These are phyloP conservation scores for Acyrthosiphon pisum DNA, from an alignment of 1,140 invertebrate genomes.

Conservation along the genomic window DNA sequence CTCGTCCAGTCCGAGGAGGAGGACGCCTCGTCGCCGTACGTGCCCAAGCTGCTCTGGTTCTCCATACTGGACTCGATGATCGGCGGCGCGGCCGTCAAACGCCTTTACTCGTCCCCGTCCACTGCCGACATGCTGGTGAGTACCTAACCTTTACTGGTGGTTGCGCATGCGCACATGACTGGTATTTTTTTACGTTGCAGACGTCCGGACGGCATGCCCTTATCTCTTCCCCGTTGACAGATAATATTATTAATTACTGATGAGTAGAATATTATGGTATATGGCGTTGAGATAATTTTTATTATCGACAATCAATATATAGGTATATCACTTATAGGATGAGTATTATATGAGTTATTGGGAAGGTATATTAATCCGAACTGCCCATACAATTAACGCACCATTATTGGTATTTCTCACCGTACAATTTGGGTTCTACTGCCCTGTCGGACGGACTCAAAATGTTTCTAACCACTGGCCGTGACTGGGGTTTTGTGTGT, in stretches of 20 bases:
- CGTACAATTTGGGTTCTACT: neutral
- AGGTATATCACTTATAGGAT: too few species aligned
- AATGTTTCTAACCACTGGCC: neutral
- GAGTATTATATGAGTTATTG: neutral
- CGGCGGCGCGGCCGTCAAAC: constrained; percentile 19
- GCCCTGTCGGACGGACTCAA: neutral
- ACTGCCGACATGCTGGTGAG: constrained; percentile 20
- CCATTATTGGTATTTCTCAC: neutral
- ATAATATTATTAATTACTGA: too few species aligned
- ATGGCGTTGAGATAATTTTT: too few species aligned
- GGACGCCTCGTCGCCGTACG: constrained; percentile 62
- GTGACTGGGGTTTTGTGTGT: neutral
- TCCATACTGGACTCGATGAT: constrained; percentile 18
- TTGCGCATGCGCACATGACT: neutral
- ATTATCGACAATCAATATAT: too few species aligned
- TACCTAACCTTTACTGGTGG: too few species aligned
- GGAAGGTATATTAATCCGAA: neutral
- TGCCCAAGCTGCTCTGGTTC: constrained; percentile 23
- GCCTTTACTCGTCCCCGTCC: constrained; percentile 29
- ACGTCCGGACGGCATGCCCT: neutral
- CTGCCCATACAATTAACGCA: too few species aligned
- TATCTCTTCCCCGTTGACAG: too few species aligned
- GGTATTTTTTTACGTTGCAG: neutral
- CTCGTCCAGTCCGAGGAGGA: constrained; percentile 45
- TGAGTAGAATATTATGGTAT: too few species aligned